Conservation (phyloP, 2,797 vertebrate species). For the Pangasius krempfi region DNA sequence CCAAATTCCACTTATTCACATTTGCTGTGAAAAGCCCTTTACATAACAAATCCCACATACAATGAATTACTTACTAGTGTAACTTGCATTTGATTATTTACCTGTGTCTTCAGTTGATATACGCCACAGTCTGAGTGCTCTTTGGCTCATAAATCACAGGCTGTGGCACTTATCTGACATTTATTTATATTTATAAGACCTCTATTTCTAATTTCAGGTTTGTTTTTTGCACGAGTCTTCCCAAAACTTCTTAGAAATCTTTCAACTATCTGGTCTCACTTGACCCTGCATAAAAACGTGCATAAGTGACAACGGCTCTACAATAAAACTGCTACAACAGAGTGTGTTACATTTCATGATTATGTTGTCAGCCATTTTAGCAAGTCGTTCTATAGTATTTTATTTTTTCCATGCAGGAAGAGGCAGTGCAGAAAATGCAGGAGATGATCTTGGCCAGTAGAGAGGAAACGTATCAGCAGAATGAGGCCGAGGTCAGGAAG, state of each 20-base stretch:
- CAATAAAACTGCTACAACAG: neutral
- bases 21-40: neutral
- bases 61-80: neutral
- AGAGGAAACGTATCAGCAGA: conserved; percentile 77
- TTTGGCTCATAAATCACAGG: neutral
- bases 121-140: neutral
- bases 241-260: neutral
- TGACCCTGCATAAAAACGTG: neutral
- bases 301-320: neutral
- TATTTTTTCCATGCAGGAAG: conserved; percentile 67
- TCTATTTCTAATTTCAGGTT: neutral
- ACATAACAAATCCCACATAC: neutral
- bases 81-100: neutral
- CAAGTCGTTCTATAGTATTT: neutral
- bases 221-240: neutral
- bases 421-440: conserved; percentile 77
- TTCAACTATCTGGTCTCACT: neutral
- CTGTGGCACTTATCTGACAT: neutral
- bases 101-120: neutral
- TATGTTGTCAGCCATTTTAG: neutral
- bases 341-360: neutral
- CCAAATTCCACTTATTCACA: neutral
- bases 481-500: conserved; percentile 81
- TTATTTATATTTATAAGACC: neutral
- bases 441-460: conserved; percentile 75